These are phyloP conservation scores for Lordiphosa fenestrarum DNA, from an alignment of 2,888 invertebrate genomes.

Conservation along the genomic window DNA sequence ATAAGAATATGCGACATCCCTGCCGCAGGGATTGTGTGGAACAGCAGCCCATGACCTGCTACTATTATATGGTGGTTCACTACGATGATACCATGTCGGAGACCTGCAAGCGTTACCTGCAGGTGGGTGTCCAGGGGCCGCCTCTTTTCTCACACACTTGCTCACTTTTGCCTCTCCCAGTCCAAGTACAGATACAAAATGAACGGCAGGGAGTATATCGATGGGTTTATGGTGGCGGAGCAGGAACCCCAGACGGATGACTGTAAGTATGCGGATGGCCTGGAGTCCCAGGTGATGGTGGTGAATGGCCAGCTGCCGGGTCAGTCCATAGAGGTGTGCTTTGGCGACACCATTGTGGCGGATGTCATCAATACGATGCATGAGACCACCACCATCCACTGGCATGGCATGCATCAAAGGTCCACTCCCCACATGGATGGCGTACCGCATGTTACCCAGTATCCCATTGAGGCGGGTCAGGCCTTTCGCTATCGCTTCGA, in stretches of 20 bases:
- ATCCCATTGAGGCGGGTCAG: slow-evolving; percentile 76
- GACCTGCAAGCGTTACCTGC: slow-evolving; percentile 67
- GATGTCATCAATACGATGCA: slow-evolving; percentile 76
- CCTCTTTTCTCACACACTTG: too few species aligned
- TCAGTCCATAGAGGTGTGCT: slow-evolving; percentile 70
- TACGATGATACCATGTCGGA: slow-evolving; percentile 76
- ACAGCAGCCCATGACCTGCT: slow-evolving; percentile 73
- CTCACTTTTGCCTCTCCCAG: not conserved
- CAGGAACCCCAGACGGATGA: slow-evolving; percentile 44
- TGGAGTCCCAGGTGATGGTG: slow-evolving; percentile 66
- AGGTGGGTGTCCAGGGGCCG: slow-evolving; percentile 14
- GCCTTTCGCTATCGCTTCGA: slow-evolving; percentile 76
- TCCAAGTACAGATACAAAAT: slow-evolving; percentile 60
- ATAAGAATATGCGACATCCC: slow-evolving; percentile 66
- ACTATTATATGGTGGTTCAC: slow-evolving; percentile 76
- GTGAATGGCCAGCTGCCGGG: slow-evolving; percentile 74
- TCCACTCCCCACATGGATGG: slow-evolving; percentile 77
- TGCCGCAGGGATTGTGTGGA: slow-evolving; percentile 69
- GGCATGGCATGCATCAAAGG: slow-evolving; percentile 77
- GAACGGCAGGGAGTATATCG: slow-evolving; percentile 62
- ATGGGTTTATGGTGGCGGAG: slow-evolving; percentile 42
- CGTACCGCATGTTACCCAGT: slow-evolving; percentile 77
- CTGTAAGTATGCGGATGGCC: slow-evolving; percentile 75
- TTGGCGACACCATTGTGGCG: slow-evolving; percentile 75
- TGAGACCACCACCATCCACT: slow-evolving; percentile 75